These are phyloP conservation scores for Cecidostiba fungosa DNA, from an alignment of 2,888 invertebrate species.

Conservation along the genomic window DNA sequence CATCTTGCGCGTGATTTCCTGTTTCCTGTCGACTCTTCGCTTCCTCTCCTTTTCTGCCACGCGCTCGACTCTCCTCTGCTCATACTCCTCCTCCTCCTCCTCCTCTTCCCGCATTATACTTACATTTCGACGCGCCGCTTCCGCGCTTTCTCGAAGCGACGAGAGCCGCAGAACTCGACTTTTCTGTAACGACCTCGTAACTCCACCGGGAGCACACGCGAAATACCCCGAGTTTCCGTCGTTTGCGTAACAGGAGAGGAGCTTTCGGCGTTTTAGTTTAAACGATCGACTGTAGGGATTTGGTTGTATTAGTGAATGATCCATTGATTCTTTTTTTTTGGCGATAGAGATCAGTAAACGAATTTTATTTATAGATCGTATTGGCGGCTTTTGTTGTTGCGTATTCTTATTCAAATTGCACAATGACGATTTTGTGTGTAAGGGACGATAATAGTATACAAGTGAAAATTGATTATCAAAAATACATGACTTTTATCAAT, in stretches of 20 bases:
- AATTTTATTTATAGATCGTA: not conserved
- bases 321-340: not conserved
- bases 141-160: slow-evolving; percentile 16
- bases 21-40: slow-evolving; percentile 57
- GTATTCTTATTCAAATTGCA: too few species aligned
- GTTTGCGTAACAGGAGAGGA: not conserved
- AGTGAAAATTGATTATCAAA: too few species aligned
- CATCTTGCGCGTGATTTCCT: slow-evolving; percentile 64
- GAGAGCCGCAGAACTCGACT: not conserved
- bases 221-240: slow-evolving; percentile 18
- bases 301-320: not conserved
- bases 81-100: slow-evolving; percentile 7
- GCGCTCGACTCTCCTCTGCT: slow-evolving; percentile 2
- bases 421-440: too few species aligned
- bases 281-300: not conserved
- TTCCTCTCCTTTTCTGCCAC: slow-evolving; percentile 6
- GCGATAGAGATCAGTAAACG: not conserved
- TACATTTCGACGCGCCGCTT: slow-evolving; percentile 3
- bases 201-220: not conserved
- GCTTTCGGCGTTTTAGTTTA: not conserved
- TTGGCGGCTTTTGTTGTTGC: not conserved
- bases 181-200: not conserved
- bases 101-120: not conserved
- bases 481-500: too few species aligned
- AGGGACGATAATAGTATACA: too few species aligned